Conservation (phyloP, 2,888 invertebrate genomes). For the Stenodema calcarata region DNA sequence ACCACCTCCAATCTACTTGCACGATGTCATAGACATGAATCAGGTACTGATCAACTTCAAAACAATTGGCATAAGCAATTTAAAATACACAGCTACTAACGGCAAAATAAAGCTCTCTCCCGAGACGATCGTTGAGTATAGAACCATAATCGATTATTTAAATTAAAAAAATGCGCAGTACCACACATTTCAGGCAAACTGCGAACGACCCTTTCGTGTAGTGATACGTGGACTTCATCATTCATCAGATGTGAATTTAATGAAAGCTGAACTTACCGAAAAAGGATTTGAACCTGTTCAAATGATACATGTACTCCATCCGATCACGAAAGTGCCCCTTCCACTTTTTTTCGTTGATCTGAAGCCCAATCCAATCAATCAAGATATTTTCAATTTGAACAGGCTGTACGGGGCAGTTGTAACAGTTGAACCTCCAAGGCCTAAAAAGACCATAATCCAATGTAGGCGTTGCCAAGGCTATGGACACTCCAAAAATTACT, state of each 20-base stretch:
- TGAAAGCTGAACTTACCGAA: neutral
- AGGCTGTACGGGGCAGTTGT: too few species aligned
- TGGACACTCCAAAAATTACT: constrained; percentile 21
- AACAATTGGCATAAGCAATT: neutral
- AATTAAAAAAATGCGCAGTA: constrained; percentile 9
- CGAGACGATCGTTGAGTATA: neutral
- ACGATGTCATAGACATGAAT: neutral
- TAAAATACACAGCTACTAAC: neutral
- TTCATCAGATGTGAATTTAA: neutral
- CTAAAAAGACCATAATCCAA: too few species aligned
- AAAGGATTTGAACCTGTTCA: neutral
- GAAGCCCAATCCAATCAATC: neutral
- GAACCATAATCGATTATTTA: neutral
- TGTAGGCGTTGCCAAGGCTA: neutral
- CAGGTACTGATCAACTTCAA: neutral
- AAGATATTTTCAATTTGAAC: neutral
- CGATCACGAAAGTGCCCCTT: neutral
- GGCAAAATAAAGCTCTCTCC: neutral
- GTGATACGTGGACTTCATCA: constrained; percentile 5
- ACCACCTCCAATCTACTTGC: constrained; percentile 13
- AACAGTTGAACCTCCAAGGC: too few species aligned
- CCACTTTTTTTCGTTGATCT: too few species aligned
- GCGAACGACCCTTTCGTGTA: neutral
- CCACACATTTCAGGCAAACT: too few species aligned
- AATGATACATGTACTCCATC: neutral